Evolutionary conservation across 2,797 vertebrate species (phyloP).

Genomic region (Psittacula derbiana): DNA sequence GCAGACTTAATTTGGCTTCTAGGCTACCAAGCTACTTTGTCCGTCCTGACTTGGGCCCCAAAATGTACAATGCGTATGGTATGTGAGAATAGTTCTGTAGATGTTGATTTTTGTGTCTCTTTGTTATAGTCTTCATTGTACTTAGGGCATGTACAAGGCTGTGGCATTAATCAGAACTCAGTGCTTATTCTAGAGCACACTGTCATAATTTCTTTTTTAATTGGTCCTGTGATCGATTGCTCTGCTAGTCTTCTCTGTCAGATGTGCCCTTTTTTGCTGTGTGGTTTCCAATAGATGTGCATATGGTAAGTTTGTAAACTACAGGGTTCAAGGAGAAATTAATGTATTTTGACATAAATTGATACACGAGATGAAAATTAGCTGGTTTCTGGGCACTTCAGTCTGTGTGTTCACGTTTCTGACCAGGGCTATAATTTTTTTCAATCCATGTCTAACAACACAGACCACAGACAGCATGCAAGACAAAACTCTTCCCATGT

Average conservation of each 20-base stretch:
- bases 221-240: neutral
- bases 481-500: neutral
- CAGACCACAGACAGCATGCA: neutral
- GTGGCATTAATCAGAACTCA: neutral
- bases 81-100: conserved; percentile 54
- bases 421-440: neutral
- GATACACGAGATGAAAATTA: neutral
- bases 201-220: neutral
- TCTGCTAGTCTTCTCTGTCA: neutral
- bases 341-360: neutral
- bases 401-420: neutral
- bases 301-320: neutral
- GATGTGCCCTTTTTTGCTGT: neutral
- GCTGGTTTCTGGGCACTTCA: neutral
- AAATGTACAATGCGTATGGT: conserved; percentile 99
- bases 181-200: neutral
- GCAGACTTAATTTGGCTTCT: conserved; percentile 94
- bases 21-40: conserved; percentile 98
- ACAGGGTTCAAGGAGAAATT: neutral
- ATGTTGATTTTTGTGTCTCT: neutral
- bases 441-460: neutral
- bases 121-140: neutral
- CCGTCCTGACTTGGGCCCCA: conserved; percentile 95
- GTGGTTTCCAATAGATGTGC: neutral
- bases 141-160: neutral